Evolutionary conservation across 1,140 invertebrate species (phyloP).

Genomic region (Neotoxoptera formosana): DNA sequence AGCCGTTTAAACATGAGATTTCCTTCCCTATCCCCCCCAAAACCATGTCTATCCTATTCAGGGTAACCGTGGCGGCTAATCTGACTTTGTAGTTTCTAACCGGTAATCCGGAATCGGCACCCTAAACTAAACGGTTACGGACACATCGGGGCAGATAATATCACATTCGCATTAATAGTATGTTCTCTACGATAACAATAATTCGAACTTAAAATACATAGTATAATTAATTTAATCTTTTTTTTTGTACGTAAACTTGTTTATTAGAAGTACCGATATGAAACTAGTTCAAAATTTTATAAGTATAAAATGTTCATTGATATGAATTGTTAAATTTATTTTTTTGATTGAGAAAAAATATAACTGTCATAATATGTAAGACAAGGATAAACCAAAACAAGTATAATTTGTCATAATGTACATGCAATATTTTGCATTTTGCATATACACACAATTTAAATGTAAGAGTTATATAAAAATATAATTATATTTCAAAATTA

Average conservation of each 20-base stretch:
- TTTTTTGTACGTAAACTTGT: not conserved
- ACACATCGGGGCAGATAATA: not conserved
- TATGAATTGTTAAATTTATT: not conserved
- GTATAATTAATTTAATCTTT: not conserved
- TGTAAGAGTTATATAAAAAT: not conserved
- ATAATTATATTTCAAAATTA: not conserved
- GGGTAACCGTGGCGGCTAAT: constrained; percentile 6
- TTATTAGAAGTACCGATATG: not conserved
- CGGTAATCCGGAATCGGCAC: not conserved
- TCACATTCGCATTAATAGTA: not conserved
- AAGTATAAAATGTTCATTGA: not conserved
- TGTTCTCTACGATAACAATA: not conserved
- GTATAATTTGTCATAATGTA: not conserved
- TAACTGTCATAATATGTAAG: not conserved
- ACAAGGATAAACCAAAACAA: not conserved
- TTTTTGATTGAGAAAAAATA: not conserved
- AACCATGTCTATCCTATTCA: not conserved
- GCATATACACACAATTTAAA: not conserved
- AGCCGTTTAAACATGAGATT: constrained; percentile 12
- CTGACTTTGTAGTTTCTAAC: constrained; percentile 42
- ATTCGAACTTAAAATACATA: not conserved
- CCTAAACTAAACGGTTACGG: not conserved
- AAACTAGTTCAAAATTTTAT: not conserved
- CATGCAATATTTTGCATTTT: not conserved
- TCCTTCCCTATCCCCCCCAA: not conserved